A percentile compares a stretch with the other conserved stretches of the same genome.
Evolutionary conservation across 1,140 invertebrate species (phyloP).

Genomic region (Oreohelix idahoensis): DNA sequence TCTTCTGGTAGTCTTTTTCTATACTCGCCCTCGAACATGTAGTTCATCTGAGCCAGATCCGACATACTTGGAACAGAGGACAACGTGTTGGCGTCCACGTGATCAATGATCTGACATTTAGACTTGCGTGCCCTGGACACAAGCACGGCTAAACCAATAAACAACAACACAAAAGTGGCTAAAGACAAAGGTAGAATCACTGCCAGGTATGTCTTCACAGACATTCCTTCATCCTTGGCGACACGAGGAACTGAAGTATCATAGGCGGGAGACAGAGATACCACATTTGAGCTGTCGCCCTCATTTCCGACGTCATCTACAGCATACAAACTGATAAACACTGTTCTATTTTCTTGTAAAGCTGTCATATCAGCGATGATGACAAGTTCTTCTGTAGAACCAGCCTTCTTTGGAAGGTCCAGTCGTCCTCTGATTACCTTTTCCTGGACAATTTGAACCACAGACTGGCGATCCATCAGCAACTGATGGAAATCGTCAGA

Average conservation of each 20-base stretch:
- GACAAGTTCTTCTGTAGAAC: slow-evolving; percentile 29
- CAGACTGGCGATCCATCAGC: not conserved
- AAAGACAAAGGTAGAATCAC: slow-evolving; percentile 30
- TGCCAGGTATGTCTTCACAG: slow-evolving; percentile 33
- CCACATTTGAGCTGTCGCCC: slow-evolving; percentile 47
- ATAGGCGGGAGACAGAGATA: slow-evolving; percentile 40
- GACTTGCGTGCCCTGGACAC: slow-evolving; percentile 23
- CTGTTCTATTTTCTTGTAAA: slow-evolving; percentile 32
- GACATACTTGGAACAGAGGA: not conserved
- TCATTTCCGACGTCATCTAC: slow-evolving; percentile 41
- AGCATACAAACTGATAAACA: slow-evolving; percentile 40
- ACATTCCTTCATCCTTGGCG: not conserved
- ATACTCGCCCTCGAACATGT: slow-evolving; percentile 48
- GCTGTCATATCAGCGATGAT: slow-evolving; percentile 10
- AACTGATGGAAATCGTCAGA: slow-evolving; percentile 39
- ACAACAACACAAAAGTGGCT: slow-evolving; percentile 31
- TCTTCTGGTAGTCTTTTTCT: slow-evolving; percentile 40
- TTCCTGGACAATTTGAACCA: not conserved
- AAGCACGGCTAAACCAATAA: slow-evolving; percentile 24
- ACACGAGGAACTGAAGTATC: slow-evolving; percentile 37
- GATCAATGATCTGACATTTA: slow-evolving; percentile 5
- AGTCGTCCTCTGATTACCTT: not conserved
- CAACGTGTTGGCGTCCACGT: not conserved
- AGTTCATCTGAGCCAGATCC: slow-evolving; percentile 46
- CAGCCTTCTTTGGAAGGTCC: slow-evolving; percentile 3